phyloP scores from a whole-genome alignment of 2,113 vertebrate genomes.

The Gymnobelideus leadbeateri region DNA sequence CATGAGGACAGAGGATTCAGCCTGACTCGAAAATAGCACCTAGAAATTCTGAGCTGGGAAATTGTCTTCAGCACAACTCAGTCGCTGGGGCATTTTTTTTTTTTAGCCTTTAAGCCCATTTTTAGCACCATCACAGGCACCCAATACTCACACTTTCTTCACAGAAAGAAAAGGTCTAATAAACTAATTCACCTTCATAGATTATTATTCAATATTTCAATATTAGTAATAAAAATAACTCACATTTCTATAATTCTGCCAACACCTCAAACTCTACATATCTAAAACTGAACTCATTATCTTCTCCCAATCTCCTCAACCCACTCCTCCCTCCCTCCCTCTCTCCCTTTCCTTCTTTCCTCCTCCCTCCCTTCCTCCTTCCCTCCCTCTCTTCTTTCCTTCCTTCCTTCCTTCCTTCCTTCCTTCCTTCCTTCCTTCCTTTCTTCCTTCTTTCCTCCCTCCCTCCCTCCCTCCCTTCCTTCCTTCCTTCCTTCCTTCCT shows the following conservation, averaged over 20 bases:
- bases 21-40: not conserved
- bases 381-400: too few relatives aligned
- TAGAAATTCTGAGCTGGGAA: not conserved
- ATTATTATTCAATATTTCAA: not conserved
- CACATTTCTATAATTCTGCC: not conserved
- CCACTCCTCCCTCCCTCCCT: too few relatives aligned
- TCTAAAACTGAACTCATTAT: not conserved
- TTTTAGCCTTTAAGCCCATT: not conserved
- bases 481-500: too few relatives aligned
- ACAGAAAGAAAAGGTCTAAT: not conserved
- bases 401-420: too few relatives aligned
- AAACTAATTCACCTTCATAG: not conserved
- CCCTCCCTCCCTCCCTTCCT: too few relatives aligned
- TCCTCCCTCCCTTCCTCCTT: too few relatives aligned
- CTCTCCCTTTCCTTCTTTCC: too few relatives aligned
- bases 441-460: too few relatives aligned
- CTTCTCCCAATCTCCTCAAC: not conserved
- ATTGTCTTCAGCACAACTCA: not conserved
- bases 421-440: too few relatives aligned
- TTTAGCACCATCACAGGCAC: not conserved
- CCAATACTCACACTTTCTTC: not conserved
- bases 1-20: not conserved
- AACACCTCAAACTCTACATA: not conserved
- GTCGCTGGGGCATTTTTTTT: not conserved
- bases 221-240: not conserved